A percentile compares a stretch with the other conserved stretches of the same genome.
Evolutionary conservation across 2,113 vertebrate species (phyloP).

Genomic region (Anas platyrhynchos): DNA sequence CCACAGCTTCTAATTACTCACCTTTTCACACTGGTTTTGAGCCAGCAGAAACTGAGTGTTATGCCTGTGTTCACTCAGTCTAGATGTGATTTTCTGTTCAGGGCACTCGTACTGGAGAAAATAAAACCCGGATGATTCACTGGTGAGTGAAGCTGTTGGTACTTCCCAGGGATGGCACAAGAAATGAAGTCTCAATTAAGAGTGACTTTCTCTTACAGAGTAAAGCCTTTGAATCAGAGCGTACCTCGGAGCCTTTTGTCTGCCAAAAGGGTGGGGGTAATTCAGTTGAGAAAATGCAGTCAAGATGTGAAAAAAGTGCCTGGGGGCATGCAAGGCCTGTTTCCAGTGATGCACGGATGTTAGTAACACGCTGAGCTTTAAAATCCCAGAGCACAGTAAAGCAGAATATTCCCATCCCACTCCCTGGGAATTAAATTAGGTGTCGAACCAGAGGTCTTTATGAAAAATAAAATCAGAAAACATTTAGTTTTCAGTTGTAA

Average conservation of each 20-base stretch:
- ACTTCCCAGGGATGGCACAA: background rate
- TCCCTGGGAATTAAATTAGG: slow-evolving; percentile 31
- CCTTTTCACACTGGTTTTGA: background rate
- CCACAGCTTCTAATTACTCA: background rate
- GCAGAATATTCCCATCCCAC: slow-evolving; percentile 23
- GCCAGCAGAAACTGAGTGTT: background rate
- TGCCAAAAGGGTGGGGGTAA: slow-evolving; percentile 36
- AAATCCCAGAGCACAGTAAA: background rate
- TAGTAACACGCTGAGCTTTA: slow-evolving; percentile 42
- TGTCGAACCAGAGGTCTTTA: slow-evolving; percentile 22
- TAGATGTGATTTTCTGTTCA: background rate
- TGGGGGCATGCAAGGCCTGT: background rate
- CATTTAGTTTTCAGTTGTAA: background rate
- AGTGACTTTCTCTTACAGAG: slow-evolving; percentile 24
- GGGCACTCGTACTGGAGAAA: accelerated
- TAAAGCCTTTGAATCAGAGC: slow-evolving; percentile 37
- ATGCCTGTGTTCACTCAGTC: background rate
- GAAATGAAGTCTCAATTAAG: slow-evolving; percentile 47
- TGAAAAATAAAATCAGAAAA: slow-evolving; percentile 7
- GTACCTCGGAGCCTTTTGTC: slow-evolving; percentile 44
- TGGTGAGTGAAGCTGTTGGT: background rate
- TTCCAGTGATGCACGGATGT: slow-evolving; percentile 53
- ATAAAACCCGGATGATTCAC: background rate
- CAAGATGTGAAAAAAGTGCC: slow-evolving; percentile 36
- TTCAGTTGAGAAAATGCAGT: slow-evolving; percentile 43